Conservation (phyloP, 2,888 invertebrate species). For the Leptothorax acervorum region DNA sequence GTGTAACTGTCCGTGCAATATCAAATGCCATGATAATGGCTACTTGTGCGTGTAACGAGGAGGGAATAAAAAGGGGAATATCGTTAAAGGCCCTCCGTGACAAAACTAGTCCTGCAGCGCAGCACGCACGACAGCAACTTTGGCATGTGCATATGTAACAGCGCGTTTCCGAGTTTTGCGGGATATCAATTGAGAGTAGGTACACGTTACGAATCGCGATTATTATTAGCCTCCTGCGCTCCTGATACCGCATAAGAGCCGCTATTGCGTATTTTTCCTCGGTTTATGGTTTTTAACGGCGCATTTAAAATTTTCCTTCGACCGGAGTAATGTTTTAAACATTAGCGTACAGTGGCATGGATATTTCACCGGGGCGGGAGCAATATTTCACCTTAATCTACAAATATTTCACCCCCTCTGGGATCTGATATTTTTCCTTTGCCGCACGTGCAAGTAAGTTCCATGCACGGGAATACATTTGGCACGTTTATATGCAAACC, state of each 20-base stretch:
- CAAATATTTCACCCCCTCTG: slow-evolving; percentile 7
- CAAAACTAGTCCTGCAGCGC: slow-evolving; percentile 38
- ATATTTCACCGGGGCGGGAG: background rate
- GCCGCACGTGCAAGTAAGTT: background rate
- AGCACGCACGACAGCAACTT: slow-evolving; percentile 38
- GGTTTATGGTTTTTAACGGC: background rate
- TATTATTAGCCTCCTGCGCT: background rate
- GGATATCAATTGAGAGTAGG: background rate
- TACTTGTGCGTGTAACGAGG: slow-evolving; percentile 54
- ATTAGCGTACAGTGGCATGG: slow-evolving; percentile 5
- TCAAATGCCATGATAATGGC: slow-evolving; percentile 45
- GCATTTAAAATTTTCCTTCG: background rate
- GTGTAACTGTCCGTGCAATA: slow-evolving; percentile 33
- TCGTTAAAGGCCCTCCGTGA: slow-evolving; percentile 36
- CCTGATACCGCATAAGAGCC: background rate
- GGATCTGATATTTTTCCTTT: slow-evolving; percentile 10
- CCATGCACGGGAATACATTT: slow-evolving; percentile 41
- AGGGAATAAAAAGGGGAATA: slow-evolving; percentile 45
- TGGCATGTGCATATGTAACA: slow-evolving; percentile 20
- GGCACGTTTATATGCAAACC: slow-evolving; percentile 23
- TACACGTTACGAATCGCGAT: background rate
- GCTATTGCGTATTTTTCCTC: background rate
- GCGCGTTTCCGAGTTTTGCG: background rate
- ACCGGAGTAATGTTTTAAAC: slow-evolving; percentile 32
- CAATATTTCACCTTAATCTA: slow-evolving; percentile 38